Conservation (phyloP, 2,797 vertebrate genomes). For the Eulemur mongoz region DNA sequence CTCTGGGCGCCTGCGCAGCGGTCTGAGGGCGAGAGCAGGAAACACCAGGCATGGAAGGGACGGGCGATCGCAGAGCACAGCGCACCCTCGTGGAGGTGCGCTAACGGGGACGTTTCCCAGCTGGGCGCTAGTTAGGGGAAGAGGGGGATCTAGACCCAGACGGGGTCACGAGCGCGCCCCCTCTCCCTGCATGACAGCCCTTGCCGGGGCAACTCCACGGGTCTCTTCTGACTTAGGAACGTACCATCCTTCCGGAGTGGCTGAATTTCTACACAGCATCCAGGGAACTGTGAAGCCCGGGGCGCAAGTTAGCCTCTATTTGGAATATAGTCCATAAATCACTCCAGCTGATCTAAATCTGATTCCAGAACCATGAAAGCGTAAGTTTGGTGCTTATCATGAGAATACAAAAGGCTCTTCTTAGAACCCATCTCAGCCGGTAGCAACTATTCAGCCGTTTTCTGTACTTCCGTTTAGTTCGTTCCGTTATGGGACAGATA, state of each 20-base stretch:
- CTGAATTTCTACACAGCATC: not conserved
- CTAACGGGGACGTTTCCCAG: not conserved
- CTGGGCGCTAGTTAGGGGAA: not conserved
- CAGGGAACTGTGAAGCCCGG: not conserved
- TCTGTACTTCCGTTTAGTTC: not conserved
- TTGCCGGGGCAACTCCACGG: not conserved
- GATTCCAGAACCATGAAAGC: not conserved
- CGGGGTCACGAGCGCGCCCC: not conserved
- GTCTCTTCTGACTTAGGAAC: not conserved
- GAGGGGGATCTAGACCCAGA: not conserved
- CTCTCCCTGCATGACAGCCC: not conserved
- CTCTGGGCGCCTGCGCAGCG: not conserved
- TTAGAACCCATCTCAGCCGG: not conserved
- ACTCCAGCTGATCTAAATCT: not conserved
- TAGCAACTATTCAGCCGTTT: fast-evolving
- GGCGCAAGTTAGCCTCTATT: not conserved
- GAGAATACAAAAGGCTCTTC: not conserved
- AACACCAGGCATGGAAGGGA: not conserved
- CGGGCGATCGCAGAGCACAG: too few species aligned
- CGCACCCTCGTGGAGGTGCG: not conserved
- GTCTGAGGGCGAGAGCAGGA: not conserved
- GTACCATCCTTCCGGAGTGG: not conserved
- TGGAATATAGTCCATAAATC: not conserved
- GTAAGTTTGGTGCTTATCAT: not conserved
- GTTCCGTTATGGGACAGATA: too few species aligned